These are phyloP conservation scores for Thaumatotibia leucotreta DNA, from an alignment of 1,140 invertebrate species.

Conservation along the genomic window DNA sequence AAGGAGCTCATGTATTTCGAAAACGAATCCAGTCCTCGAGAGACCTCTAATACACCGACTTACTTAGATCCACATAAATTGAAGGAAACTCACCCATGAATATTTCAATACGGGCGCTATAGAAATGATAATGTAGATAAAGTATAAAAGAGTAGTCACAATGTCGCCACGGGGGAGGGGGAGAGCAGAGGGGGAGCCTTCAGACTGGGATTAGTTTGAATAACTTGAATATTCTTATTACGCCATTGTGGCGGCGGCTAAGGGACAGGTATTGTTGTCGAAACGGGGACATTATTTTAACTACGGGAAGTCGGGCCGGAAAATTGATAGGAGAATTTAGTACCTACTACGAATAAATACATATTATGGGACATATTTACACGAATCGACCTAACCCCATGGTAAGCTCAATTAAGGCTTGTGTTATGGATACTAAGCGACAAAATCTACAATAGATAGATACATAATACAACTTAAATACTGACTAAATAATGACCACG, in stretches of 20 bases:
- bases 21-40: neutral
- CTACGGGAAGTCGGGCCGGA: neutral
- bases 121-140: neutral
- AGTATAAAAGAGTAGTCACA: neutral
- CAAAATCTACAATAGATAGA: no score
- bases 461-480: no score
- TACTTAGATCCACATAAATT: neutral
- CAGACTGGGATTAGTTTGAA: neutral
- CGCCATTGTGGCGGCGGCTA: neutral
- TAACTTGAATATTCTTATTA: neutral
- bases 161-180: neutral
- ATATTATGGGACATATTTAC: no score
- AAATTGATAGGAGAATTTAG: neutral
- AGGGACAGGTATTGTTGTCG: neutral
- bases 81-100: neutral
- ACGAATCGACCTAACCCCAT: no score
- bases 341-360: no score
- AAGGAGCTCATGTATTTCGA: neutral
- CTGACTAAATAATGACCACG: no score
- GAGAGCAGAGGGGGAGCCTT: no score
- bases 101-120: neutral
- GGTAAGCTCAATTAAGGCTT: no score
- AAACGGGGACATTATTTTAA: neutral
- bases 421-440: no score
- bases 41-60: neutral